Evolutionary conservation across 2,797 vertebrate species (phyloP).

Genomic region (Pseudochaenichthys georgianus): DNA sequence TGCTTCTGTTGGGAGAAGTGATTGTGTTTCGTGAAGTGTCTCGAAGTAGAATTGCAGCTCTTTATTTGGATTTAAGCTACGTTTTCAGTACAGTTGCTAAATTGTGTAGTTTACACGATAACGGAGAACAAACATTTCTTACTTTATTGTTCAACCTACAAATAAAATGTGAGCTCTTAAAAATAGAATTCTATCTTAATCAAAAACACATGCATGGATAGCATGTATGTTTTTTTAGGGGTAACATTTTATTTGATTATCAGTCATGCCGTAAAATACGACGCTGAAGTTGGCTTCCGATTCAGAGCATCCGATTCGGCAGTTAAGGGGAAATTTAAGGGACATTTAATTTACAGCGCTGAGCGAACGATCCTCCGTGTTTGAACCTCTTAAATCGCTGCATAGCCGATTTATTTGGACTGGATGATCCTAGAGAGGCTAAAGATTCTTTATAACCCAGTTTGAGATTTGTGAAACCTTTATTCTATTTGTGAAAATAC

Average conservation of each 20-base stretch:
- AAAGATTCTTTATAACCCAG: no score
- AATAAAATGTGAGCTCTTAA: not conserved
- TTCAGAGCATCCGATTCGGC: no score
- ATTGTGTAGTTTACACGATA: not conserved
- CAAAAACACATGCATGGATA: not conserved
- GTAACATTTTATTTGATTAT: conserved; percentile 17
- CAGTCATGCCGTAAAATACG: conserved; percentile 14
- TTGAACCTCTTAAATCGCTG: no score
- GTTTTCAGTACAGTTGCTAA: not conserved
- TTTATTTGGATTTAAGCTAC: not conserved
- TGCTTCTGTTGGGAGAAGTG: not conserved
- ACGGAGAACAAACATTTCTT: not conserved
- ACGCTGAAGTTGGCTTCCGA: no score
- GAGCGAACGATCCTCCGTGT: no score
- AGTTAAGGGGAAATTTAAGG: no score
- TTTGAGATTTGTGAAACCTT: no score
- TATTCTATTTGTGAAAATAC: no score
- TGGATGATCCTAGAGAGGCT: no score
- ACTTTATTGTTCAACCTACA: not conserved
- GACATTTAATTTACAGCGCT: no score
- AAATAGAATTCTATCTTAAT: not conserved
- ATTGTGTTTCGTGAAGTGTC: not conserved
- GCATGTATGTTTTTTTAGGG: not conserved
- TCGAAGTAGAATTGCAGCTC: conserved; percentile 2
- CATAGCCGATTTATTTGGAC: no score